phyloP scores from a whole-genome alignment of 2,113 vertebrate genomes.

The Sylvietta virens region DNA sequence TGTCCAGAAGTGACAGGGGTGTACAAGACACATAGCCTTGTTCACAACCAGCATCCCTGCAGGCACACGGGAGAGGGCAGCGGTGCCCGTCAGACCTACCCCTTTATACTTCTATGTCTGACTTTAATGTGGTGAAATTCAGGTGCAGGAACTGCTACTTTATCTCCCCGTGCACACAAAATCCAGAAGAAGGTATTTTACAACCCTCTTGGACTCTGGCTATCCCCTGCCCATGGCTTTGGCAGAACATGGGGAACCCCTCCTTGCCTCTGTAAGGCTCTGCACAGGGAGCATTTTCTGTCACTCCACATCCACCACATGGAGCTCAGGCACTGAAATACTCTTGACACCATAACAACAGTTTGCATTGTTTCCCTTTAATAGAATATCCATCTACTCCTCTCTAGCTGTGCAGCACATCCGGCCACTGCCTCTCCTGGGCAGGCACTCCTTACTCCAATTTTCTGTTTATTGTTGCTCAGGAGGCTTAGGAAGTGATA shows the following conservation, averaged over 20 bases:
- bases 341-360: not conserved
- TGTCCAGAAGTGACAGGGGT: not conserved
- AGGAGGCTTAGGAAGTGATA: not conserved
- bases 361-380: not conserved
- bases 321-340: not conserved
- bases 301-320: not conserved
- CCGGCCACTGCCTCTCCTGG: not conserved
- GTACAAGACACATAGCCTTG: not conserved
- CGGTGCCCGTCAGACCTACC: not conserved
- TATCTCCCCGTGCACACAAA: not conserved
- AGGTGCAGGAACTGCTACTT: not conserved
- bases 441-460: not conserved
- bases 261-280: not conserved
- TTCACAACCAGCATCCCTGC: not conserved
- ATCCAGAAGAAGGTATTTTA: not conserved
- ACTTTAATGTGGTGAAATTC: not conserved
- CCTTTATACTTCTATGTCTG: not conserved
- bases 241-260: not conserved
- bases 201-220: not conserved
- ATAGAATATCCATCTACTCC: slow-evolving; percentile 2
- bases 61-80: not conserved
- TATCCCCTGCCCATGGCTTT: not conserved
- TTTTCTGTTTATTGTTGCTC: not conserved
- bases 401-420: slow-evolving; percentile 44
- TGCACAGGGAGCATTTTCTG: not conserved